Base-by-base conservation (phyloP, 1,140 invertebrate genomes). In the Ceratoteleas bidentatus region DNA sequence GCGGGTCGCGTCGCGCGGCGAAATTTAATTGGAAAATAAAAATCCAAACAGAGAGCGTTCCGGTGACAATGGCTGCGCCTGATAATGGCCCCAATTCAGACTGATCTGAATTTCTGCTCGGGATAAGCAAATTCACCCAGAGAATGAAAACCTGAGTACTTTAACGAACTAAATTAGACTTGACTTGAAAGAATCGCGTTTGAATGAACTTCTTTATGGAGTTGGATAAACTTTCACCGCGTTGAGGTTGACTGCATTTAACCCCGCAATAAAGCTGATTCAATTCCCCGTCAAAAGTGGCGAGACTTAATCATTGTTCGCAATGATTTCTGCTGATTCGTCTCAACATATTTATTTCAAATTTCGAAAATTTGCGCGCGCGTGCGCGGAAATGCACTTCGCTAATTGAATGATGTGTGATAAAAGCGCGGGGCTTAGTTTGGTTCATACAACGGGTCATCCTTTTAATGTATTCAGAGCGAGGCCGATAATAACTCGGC, bases 201-300 rank as follows among this genome's bases (percentile, higher is more conserved):
- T 38, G 15, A 64, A 64, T 64, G 61, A 64, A 53, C 61, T 52
- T 53, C 49, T 64, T 64, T 53, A 64, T 53, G 16, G 10, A 64
- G 49, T 64, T 40, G 49, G 61, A 53, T 64, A n/a, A 53, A 64
- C 49, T 64, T 53, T 38, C 53, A 3, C 13, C 53, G 53, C 53
- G 53, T 36, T 38, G 53, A 56, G 53, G 53, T 56, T 56, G 53
- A 56, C 53, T 38, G 53, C 53, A 38, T 56, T 56, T 56, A 56
- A 56, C 53, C 53, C 14, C 33, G 34, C 33, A 34, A 58, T 58
- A 58, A 58, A 58, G 38, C 16, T 43, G 13, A 58, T 58, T 58
- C 36, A 43, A 58, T 45, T 40, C 38, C 14, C 10, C 11, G 3
- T 38, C 50, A 10, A n/a, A 56, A n/a, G 4, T 56, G 3, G 45